Evolutionary conservation across 2,113 vertebrate species (phyloP), one percentile per base, ranked within the genome.

Genomic region (Clarias macrocephalus): DNA sequence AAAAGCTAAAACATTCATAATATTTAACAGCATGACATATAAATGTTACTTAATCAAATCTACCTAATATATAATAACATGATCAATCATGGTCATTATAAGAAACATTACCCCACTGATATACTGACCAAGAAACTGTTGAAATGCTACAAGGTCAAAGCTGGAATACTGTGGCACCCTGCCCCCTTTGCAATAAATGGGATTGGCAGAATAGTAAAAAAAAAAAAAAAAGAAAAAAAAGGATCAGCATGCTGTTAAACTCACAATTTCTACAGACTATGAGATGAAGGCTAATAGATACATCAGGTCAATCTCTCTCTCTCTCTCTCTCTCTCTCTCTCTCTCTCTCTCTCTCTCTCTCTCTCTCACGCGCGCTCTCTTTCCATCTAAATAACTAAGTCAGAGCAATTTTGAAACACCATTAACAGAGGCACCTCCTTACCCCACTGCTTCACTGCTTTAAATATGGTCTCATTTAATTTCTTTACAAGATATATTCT

Each of bases 231-330:
- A n/a, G 86, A 75, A 60, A 88, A 87, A 87, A 88, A 87, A 72
- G 77, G 88, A 89, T 89, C 79, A 85, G 81, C 86, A 87, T 18
- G 28, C 83, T 89, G 88, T 88, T 89, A 82, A 87, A 87, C 72
- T 87, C 80, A 82, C 82, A 89, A 81, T 85, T 63, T 77, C 59
- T 79, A 84, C 76, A 63, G 86, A 73, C 75, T 80, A 80, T 84
- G 80, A 84, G 73, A 76, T 56, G 65, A 84, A 90, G 75, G 65
- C 84, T 80, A 86, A 88, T 77, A 86, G 68, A 86, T 66, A 89
- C 63, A 72, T 75, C 54, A 16, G 83, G 62, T 72, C 37, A 83
- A 11, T 48, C 57, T 19, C 68, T 37, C 30, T 37, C 16, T 48
- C 70, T 60, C 73, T 59, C 86, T 60, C 60, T 21, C 82, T 5